A percentile compares a stretch with the other conserved stretches of the same genome.
Conservation (phyloP, 2,797 vertebrate species). For the Liparis tanakae region DNA sequence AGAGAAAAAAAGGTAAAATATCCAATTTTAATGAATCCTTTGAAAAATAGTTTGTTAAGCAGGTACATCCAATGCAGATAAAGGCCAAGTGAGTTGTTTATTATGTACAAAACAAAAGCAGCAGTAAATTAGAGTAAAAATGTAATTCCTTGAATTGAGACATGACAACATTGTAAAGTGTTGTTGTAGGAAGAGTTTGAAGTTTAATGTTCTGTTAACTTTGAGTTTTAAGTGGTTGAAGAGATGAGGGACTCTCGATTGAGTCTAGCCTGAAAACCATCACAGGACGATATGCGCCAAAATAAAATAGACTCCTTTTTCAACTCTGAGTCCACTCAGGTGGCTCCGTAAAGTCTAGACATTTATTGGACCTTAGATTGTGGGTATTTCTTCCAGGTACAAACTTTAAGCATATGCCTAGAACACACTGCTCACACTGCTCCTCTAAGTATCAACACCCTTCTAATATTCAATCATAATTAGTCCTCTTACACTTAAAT, state of each 20-base stretch:
- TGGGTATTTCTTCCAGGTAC: too few relatives aligned
- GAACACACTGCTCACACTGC: background rate
- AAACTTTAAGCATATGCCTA: too few relatives aligned
- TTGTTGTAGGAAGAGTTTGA: background rate
- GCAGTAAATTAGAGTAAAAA: background rate
- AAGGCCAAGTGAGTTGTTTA: background rate
- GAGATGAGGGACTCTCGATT: background rate
- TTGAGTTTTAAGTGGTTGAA: background rate
- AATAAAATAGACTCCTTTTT: background rate
- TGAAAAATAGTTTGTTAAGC: too few relatives aligned
- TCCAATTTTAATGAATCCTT: background rate
- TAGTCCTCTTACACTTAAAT: background rate
- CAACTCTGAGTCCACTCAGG: background rate
- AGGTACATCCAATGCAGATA: background rate
- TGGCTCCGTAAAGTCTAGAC: too few relatives aligned
- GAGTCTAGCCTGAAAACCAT: background rate
- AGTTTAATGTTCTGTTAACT: background rate
- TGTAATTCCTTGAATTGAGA: background rate
- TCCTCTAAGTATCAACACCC: conserved; percentile 1
- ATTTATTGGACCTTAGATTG: too few relatives aligned
- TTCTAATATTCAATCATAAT: background rate
- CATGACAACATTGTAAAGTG: background rate
- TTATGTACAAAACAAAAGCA: background rate
- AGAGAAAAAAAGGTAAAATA: background rate
- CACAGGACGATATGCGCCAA: too few relatives aligned